Percentiles rank a stretch among this genome's conserved stretches.
These are phyloP conservation scores for Hyperoodon ampullatus DNA, from an alignment of 2,113 vertebrate genomes.

Conservation along the genomic window DNA sequence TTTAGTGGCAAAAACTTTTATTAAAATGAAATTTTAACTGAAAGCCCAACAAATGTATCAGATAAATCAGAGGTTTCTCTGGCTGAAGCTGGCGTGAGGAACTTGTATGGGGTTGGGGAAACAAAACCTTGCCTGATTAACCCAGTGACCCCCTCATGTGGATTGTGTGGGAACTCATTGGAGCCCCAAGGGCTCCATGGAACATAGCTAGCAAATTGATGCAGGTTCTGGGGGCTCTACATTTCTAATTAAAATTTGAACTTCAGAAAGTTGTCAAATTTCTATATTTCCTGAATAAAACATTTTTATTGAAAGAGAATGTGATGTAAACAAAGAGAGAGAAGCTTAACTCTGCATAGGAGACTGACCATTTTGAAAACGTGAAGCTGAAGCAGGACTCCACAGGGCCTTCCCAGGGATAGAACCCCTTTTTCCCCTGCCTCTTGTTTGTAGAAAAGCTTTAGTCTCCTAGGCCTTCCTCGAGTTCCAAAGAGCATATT, in stretches of 20 bases:
- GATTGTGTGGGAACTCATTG: neutral
- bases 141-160: fast-evolving
- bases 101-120: neutral
- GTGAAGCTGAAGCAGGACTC: neutral
- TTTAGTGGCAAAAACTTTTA: neutral
- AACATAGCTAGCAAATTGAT: neutral
- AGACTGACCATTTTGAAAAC: neutral
- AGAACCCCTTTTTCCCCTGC: neutral
- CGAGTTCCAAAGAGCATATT: neutral
- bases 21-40: neutral
- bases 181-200: fast-evolving
- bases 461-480: neutral
- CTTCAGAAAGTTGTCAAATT: neutral
- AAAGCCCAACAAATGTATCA: neutral
- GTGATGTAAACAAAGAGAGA: neutral
- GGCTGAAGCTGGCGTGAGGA: neutral
- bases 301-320: neutral
- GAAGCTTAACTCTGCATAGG: neutral
- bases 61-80: neutral
- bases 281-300: neutral
- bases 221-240: neutral
- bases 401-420: neutral
- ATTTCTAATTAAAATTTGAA: neutral
- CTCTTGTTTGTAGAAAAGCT: neutral
- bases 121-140: neutral